Evolutionary conservation across 2,797 vertebrate genomes (phyloP).

Genomic region (Melanogrammus aeglefinus): DNA sequence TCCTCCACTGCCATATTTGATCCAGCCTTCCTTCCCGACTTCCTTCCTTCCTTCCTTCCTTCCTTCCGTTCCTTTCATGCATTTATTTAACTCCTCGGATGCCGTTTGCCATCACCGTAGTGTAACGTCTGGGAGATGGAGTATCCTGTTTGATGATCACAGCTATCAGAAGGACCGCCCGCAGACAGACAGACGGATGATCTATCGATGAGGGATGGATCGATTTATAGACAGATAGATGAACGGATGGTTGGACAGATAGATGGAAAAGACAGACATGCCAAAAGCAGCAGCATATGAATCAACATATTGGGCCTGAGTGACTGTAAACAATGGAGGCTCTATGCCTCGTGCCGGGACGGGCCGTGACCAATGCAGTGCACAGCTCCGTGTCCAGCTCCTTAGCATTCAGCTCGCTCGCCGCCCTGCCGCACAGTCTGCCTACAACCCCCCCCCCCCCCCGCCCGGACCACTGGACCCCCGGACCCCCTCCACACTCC

Average conservation of each 20-base stretch:
- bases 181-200: not conserved
- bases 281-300: not conserved
- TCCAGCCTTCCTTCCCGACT: not conserved
- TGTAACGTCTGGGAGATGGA: not conserved
- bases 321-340: too few species aligned
- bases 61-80: constrained; percentile 4
- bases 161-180: not conserved
- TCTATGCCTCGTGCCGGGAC: too few species aligned
- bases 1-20: constrained; percentile 6
- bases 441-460: not conserved
- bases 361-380: too few species aligned
- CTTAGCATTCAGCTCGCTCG: not conserved
- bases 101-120: not conserved
- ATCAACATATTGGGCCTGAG: not conserved
- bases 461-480: constrained; percentile 34
- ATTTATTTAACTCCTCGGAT: not conserved
- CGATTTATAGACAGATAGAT: not conserved
- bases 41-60: constrained; percentile 15
- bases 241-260: too few species aligned
- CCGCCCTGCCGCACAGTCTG: not conserved
- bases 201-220: not conserved
- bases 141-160: not conserved
- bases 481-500: constrained; percentile 47
- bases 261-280: too few species aligned
- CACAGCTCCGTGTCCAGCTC: not conserved